Conservation (phyloP, 1,140 invertebrate species). For the Oryzaephilus surinamensis region DNA sequence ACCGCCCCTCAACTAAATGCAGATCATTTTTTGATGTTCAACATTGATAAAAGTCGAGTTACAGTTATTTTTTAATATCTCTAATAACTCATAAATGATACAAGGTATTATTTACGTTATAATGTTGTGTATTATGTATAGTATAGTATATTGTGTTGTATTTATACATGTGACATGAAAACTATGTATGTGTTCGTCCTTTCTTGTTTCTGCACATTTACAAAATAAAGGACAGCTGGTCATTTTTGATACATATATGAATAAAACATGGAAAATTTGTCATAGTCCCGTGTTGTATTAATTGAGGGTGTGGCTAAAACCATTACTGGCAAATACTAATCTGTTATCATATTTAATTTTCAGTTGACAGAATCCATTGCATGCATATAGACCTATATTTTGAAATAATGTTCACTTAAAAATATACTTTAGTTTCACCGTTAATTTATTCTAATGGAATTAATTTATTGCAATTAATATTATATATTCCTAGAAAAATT, state of each 20-base stretch:
- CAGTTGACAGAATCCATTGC: slow-evolving; percentile 10
- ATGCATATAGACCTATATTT: no score
- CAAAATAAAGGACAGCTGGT: not conserved
- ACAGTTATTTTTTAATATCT: slow-evolving; percentile 18
- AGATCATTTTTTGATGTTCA: no score
- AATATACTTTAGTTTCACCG: no score
- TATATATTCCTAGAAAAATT: no score
- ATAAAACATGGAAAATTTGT: slow-evolving; percentile 20
- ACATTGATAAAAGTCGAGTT: no score
- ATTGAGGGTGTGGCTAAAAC: slow-evolving; percentile 15
- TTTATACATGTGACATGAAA: not conserved
- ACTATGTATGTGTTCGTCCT: not conserved
- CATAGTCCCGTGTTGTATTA: slow-evolving; percentile 16
- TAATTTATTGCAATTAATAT: no score
- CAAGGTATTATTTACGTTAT: slow-evolving; percentile 14
- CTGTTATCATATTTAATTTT: slow-evolving; percentile 19
- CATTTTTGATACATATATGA: slow-evolving; percentile 9
- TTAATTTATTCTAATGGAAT: no score
- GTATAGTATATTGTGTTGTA: not conserved
- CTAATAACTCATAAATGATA: slow-evolving; percentile 17
- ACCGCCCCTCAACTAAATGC: no score
- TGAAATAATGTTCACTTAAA: no score
- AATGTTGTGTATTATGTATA: not conserved
- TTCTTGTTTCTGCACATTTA: not conserved
- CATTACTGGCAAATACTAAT: slow-evolving; percentile 17